phyloP scores from a whole-genome alignment of 2,113 vertebrate genomes.

The Miniopterus natalensis region DNA sequence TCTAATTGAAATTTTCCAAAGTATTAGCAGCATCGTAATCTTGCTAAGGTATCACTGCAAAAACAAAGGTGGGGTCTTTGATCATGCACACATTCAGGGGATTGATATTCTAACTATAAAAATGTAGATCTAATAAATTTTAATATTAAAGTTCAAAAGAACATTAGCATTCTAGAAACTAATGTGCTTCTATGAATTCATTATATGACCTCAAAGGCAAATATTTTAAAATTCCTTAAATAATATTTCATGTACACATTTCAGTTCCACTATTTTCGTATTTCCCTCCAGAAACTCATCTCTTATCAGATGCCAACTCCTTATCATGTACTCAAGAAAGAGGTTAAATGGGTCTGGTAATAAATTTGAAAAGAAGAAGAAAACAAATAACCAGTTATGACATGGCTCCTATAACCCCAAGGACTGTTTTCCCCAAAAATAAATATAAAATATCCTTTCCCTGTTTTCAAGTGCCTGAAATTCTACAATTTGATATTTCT shows the following conservation, averaged over 20 bases:
- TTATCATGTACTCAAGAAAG: slow-evolving; percentile 1
- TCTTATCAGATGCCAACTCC: not conserved
- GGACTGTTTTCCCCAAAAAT: not conserved
- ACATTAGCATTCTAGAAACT: not conserved
- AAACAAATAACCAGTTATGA: not conserved
- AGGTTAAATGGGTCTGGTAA: not conserved
- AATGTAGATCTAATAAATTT: not conserved
- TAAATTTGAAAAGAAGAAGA: slow-evolving; percentile 22
- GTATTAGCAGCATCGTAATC: slow-evolving; percentile 62
- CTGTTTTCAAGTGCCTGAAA: not conserved
- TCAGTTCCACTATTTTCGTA: slow-evolving; percentile 1
- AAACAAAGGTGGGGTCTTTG: not conserved
- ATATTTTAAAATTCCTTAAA: not conserved
- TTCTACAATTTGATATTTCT: not conserved
- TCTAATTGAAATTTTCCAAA: slow-evolving; percentile 38
- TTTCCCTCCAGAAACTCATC: not conserved
- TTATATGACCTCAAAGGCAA: not conserved
- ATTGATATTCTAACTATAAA: not conserved
- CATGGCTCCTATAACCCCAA: not conserved
- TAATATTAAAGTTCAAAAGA: slow-evolving; percentile 17
- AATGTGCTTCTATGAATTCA: not conserved
- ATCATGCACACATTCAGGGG: not conserved
- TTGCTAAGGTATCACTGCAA: slow-evolving; percentile 41
- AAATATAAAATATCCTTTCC: not conserved
- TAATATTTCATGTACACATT: not conserved